Conservation (phyloP, 1,140 invertebrate species). For the Heterodera carotae region DNA sequence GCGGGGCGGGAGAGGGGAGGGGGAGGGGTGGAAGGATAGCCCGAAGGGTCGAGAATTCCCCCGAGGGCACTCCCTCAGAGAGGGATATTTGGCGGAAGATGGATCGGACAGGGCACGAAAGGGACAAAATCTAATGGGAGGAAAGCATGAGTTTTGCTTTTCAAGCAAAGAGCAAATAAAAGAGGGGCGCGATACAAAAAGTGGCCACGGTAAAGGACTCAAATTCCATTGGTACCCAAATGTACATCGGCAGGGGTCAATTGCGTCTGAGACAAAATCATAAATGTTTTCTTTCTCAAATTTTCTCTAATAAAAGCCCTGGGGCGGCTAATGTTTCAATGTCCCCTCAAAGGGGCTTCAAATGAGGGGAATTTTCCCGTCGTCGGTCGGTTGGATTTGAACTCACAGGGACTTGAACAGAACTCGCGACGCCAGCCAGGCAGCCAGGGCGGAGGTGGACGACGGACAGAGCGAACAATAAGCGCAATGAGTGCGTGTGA, state of each 20-base stretch:
- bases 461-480: neutral
- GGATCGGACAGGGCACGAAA: neutral
- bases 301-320: no score
- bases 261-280: no score
- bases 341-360: no score
- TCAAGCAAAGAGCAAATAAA: neutral
- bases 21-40: neutral
- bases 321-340: no score
- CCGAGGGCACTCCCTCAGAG: neutral
- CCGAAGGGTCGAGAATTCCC: neutral
- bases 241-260: no score
- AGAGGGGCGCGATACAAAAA: no score
- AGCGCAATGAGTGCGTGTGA: neutral
- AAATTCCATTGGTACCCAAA: no score
- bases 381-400: neutral
- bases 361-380: no score
- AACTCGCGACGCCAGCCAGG: conserved; percentile 26
- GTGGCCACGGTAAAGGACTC: no score
- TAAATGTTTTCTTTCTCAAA: no score
- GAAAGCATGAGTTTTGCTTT: no score
- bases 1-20: neutral
- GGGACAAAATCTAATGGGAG: neutral
- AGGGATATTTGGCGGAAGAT: neutral
- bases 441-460: conserved; percentile 12
- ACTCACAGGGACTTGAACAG: conserved; percentile 32